Conservation (phyloP, 2,797 vertebrate genomes). For the Acipenser transmontanus region DNA sequence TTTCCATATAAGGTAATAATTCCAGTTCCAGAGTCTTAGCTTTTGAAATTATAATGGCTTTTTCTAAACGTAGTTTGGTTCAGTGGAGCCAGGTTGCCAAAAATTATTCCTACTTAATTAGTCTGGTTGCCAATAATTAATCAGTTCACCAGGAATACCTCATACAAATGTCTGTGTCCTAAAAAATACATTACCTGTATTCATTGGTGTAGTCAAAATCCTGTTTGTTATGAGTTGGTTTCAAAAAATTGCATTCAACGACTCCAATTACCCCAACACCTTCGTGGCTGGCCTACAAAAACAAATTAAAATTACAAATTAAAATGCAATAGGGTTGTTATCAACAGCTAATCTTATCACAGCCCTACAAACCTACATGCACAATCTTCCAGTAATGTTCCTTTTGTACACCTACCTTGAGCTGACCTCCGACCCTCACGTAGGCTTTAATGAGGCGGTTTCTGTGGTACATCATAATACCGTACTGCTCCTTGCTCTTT, state of each 20-base stretch:
- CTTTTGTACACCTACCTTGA: slow-evolving; percentile 59
- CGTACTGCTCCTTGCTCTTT: slow-evolving; percentile 87
- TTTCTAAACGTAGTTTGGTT: no score
- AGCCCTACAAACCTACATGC: not conserved
- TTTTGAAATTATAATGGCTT: no score
- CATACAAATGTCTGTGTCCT: no score
- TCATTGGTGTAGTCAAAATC: slow-evolving; percentile 87
- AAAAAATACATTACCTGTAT: slow-evolving; percentile 70
- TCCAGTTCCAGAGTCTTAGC: no score
- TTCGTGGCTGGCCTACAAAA: slow-evolving; percentile 70
- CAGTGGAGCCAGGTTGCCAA: no score
- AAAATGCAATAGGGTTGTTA: slow-evolving; percentile 12
- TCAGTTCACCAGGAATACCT: no score
- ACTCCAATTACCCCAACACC: slow-evolving; percentile 89
- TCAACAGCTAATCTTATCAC: not conserved
- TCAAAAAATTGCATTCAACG: slow-evolving; percentile 86
- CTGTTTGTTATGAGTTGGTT: slow-evolving; percentile 95
- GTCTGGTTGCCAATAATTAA: no score
- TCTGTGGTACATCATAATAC: slow-evolving; percentile 96
- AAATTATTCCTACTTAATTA: no score
- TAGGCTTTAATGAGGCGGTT: slow-evolving; percentile 95
- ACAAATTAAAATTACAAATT: not conserved
- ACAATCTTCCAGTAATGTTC: not conserved
- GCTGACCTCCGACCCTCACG: slow-evolving; percentile 84
- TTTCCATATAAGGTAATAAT: no score